These are phyloP conservation scores for Formicarius rufipectus DNA, from an alignment of 2,113 vertebrate genomes.

Conservation along the genomic window DNA sequence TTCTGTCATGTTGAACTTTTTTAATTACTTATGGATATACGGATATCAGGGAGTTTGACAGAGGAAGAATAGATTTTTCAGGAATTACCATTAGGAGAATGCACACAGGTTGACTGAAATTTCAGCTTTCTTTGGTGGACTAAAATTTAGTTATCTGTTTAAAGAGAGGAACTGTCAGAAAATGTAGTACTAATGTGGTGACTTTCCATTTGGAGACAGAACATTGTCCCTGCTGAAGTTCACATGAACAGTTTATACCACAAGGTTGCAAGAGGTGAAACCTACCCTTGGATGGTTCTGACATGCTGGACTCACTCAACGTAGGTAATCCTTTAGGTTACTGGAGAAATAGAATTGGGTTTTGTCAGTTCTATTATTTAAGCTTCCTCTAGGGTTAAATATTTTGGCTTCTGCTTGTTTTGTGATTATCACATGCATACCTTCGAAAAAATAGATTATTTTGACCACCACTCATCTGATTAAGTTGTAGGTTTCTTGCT, in stretches of 20 bases:
- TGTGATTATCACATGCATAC: fast-evolving
- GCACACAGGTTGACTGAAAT: neutral
- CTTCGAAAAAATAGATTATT: neutral
- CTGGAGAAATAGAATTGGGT: neutral
- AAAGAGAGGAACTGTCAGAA: neutral
- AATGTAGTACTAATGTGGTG: neutral
- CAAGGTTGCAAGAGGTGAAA: neutral
- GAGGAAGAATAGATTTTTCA: neutral
- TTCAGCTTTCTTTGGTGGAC: neutral
- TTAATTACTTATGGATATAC: neutral
- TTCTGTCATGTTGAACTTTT: neutral
- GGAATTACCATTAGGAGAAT: neutral
- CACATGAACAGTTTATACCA: neutral
- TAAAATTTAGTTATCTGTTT: neutral
- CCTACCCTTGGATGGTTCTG: neutral
- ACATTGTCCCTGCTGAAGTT: neutral
- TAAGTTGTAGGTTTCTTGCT: neutral
- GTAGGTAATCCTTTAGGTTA: neutral
- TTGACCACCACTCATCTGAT: neutral
- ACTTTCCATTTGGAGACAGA: neutral
- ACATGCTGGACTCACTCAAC: neutral
- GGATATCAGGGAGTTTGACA: neutral
- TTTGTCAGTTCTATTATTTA: neutral
- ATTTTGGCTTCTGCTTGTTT: neutral
- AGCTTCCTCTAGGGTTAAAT: neutral